phyloP scores from a whole-genome alignment of 2,888 invertebrate species.

The Apamea crenata region DNA sequence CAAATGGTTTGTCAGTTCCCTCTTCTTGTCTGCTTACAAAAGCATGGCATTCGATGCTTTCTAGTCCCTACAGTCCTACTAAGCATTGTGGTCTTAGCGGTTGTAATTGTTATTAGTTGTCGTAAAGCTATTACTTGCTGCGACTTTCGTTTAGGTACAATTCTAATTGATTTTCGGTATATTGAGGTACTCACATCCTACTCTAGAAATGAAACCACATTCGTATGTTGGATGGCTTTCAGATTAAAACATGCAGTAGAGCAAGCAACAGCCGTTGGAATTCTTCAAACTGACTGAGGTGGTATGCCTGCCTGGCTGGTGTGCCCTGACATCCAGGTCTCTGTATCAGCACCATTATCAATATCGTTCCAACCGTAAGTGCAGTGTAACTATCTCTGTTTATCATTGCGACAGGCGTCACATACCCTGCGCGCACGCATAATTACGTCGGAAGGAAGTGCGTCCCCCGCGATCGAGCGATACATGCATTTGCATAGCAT shows the following conservation, averaged over 20 bases:
- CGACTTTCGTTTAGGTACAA: neutral
- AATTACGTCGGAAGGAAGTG: constrained; percentile 82
- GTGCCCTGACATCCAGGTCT: neutral
- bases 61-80: neutral
- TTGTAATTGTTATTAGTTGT: neutral
- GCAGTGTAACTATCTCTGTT: constrained; percentile 59
- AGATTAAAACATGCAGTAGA: neutral
- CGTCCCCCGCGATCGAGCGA: constrained; percentile 76
- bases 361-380: constrained; percentile 33
- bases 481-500: constrained; percentile 82
- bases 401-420: constrained; percentile 68
- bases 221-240: neutral
- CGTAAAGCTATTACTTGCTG: neutral
- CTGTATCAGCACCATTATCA: constrained; percentile 7
- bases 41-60: neutral
- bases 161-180: neutral
- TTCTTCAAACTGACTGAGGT: neutral
- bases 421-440: constrained; percentile 72
- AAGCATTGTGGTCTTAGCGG: neutral
- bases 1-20: neutral
- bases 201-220: neutral
- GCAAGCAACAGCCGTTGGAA: neutral
- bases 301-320: too few species aligned
- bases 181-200: neutral
- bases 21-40: neutral